Conservation (phyloP, 2,113 vertebrate genomes). For the Tragelaphus scriptus region DNA sequence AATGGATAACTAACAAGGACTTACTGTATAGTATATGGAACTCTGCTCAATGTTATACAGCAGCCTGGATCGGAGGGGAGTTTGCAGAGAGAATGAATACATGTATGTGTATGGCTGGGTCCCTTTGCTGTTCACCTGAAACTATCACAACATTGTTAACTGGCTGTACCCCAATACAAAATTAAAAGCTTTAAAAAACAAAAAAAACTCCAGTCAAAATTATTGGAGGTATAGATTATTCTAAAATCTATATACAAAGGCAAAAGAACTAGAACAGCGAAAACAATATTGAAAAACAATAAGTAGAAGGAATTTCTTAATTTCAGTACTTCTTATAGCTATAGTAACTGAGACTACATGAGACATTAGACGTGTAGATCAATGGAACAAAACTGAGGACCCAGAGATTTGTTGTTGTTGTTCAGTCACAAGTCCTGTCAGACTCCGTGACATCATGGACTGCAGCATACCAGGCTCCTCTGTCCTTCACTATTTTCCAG, state of each 20-base stretch:
- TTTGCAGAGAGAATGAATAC: neutral
- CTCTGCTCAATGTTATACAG: neutral
- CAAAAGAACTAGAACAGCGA: neutral
- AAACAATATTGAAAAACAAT: neutral
- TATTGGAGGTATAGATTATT: neutral
- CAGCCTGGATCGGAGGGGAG: neutral
- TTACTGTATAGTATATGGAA: neutral
- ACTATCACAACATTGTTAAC: neutral
- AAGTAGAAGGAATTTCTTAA: neutral
- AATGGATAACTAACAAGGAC: neutral
- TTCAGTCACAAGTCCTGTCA: neutral
- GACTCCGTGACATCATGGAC: neutral
- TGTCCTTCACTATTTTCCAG: neutral
- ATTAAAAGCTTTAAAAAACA: neutral
- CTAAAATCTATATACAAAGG: neutral
- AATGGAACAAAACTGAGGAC: neutral
- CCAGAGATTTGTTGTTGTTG: neutral
- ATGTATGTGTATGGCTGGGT: neutral
- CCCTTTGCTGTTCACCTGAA: neutral
- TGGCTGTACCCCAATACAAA: neutral
- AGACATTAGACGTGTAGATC: neutral
- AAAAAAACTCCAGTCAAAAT: neutral
- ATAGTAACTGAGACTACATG: neutral
- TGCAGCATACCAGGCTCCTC: neutral
- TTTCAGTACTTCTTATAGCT: neutral